Conservation (phyloP, 2,113 vertebrate species). For the Platichthys flesus region DNA sequence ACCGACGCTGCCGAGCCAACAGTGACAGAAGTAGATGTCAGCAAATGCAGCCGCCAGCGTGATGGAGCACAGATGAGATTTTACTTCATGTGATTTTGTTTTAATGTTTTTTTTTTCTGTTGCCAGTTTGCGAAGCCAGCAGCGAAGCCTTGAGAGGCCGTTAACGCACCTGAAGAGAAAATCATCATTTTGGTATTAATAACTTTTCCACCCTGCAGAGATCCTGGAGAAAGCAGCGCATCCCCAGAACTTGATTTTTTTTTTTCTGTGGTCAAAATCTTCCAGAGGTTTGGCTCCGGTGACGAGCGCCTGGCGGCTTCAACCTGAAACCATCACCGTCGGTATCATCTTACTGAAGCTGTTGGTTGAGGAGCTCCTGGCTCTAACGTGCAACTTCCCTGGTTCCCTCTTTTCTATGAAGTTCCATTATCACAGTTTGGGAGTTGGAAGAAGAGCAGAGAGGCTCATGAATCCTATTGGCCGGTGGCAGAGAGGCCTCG, state of each 20-base stretch:
- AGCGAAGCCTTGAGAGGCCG: constrained; percentile 5
- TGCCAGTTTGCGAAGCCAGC: not conserved
- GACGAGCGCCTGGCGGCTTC: constrained; percentile 22
- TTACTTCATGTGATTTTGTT: constrained; percentile 6
- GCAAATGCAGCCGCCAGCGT: not conserved
- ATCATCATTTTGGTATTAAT: constrained; percentile 22
- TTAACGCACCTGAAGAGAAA: not conserved
- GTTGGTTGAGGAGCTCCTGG: constrained; percentile 30
- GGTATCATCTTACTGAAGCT: constrained; percentile 36
- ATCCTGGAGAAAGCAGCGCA: constrained; percentile 25
- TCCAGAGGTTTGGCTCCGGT: constrained; percentile 16
- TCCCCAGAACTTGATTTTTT: constrained; percentile 7
- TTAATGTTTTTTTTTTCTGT: not conserved
- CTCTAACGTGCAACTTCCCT: constrained; percentile 41
- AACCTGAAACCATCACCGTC: constrained; percentile 1
- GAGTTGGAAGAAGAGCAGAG: constrained; percentile 41
- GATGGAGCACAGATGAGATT: not conserved
- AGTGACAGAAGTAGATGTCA: not conserved
- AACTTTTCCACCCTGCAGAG: constrained; percentile 22
- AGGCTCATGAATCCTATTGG: constrained; percentile 53
- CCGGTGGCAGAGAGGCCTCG: constrained; percentile 46
- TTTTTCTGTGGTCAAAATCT: constrained; percentile 7
- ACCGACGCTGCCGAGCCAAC: not conserved
- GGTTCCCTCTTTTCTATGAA: constrained; percentile 21
- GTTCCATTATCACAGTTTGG: constrained; percentile 50